A percentile compares a stretch with the other conserved stretches of the same genome.
Evolutionary conservation across 1,140 invertebrate species (phyloP).

Genomic region (Drosophila punjabiensis): DNA sequence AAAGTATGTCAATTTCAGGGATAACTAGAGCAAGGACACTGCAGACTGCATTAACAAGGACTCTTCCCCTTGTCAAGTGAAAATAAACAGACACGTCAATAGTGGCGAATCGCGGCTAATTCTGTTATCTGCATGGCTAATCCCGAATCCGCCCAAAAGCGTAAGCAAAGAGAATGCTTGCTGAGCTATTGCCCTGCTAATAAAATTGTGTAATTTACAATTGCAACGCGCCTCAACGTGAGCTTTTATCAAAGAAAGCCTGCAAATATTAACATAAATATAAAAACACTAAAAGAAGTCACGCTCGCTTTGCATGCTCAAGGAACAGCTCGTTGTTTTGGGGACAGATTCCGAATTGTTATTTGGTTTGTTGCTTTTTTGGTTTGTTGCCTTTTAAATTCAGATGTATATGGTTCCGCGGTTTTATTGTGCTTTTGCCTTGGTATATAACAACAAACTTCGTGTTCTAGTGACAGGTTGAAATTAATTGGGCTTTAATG

Average conservation of each 20-base stretch:
- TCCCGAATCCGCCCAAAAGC: constrained; percentile 9
- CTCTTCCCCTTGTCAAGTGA: background rate
- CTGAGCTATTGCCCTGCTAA: constrained; percentile 19
- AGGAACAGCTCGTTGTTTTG: constrained; percentile 13
- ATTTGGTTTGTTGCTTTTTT: background rate
- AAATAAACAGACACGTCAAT: constrained; percentile 4
- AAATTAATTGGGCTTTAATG: constrained; percentile 19
- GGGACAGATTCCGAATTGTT: background rate
- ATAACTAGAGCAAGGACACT: background rate
- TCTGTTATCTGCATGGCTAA: constrained; percentile 3
- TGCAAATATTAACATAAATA: constrained; percentile 34
- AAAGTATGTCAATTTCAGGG: constrained; percentile 55
- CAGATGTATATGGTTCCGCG: background rate
- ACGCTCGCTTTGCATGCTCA: constrained; percentile 16
- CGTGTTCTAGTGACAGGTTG: constrained; percentile 9
- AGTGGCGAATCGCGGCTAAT: background rate
- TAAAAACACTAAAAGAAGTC: constrained; percentile 21
- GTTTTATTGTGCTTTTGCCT: constrained; percentile 10
- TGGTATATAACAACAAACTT: constrained; percentile 14
- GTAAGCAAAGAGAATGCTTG: constrained; percentile 39
- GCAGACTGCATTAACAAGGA: background rate
- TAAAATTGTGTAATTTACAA: constrained; percentile 69
- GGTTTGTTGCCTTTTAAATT: background rate
- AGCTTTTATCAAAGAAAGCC: constrained; percentile 40
- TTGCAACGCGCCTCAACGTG: constrained; percentile 28